phyloP scores from a whole-genome alignment of 2,113 vertebrate species.

The Hemiprocne comata region DNA sequence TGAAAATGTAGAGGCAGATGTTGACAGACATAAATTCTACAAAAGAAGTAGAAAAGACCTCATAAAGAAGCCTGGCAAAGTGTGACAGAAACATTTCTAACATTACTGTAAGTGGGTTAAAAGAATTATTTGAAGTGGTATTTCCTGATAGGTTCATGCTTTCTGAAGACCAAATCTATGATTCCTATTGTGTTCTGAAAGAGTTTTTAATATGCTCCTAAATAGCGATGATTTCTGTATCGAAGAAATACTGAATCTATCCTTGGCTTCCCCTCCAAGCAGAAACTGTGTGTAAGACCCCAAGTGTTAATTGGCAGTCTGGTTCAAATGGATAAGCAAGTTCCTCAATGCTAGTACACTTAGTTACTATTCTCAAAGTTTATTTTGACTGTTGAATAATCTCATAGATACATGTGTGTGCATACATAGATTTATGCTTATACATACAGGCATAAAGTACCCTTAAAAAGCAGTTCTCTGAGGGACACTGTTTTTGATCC shows the following conservation, averaged over 20 bases:
- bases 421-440: background rate
- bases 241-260: background rate
- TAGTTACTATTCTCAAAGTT: background rate
- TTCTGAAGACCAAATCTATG: background rate
- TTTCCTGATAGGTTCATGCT: background rate
- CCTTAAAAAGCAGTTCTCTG: background rate
- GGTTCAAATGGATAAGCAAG: background rate
- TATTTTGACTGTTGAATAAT: background rate
- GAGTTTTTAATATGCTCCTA: background rate
- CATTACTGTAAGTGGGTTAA: background rate
- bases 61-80: background rate
- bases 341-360: background rate
- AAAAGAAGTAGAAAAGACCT: background rate
- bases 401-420: background rate
- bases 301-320: background rate
- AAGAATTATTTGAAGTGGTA: background rate
- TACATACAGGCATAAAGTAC: background rate
- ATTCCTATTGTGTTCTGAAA: background rate
- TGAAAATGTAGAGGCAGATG: background rate
- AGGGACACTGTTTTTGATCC: background rate
- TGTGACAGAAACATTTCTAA: background rate
- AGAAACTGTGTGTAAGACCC: background rate
- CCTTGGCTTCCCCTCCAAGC: background rate
- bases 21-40: background rate
- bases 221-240: background rate